Evolutionary conservation across 2,888 invertebrate genomes (phyloP).

Genomic region (Allygus modestus): DNA sequence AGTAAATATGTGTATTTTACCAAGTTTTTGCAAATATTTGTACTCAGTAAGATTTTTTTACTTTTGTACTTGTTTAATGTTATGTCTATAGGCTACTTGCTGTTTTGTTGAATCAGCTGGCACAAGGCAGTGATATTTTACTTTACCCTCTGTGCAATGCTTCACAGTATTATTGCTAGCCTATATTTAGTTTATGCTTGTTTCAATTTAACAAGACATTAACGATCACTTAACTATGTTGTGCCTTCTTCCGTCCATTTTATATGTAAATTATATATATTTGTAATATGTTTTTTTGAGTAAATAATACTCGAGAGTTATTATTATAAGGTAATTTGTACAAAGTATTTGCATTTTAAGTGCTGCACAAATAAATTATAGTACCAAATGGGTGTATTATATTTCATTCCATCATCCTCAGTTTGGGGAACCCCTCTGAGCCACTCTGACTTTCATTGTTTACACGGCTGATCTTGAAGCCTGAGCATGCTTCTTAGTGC

Average conservation of each 20-base stretch:
- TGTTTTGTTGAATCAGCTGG: neutral
- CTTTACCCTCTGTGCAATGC: neutral
- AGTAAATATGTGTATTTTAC: too few species aligned
- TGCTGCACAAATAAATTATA: slow-evolving; percentile 21
- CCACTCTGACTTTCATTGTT: too few species aligned
- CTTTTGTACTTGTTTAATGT: too few species aligned
- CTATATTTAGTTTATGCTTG: neutral
- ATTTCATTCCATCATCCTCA: too few species aligned
- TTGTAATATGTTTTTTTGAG: slow-evolving; percentile 26
- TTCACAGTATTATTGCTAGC: neutral
- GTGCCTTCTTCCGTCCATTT: slow-evolving; percentile 37
- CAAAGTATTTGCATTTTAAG: slow-evolving; percentile 20
- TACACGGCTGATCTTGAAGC: too few species aligned
- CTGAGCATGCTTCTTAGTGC: too few species aligned
- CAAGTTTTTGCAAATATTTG: too few species aligned
- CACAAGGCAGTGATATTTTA: neutral
- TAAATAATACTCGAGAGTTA: neutral
- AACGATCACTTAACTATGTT: neutral
- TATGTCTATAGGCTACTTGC: too few species aligned
- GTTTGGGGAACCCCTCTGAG: neutral
- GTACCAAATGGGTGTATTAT: neutral
- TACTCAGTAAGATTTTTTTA: too few species aligned
- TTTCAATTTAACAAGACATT: neutral
- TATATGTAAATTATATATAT: slow-evolving; percentile 33
- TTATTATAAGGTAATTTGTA: slow-evolving; percentile 28